Conservation (phyloP, 2,797 vertebrate genomes). For the Meriones psammophilus region DNA sequence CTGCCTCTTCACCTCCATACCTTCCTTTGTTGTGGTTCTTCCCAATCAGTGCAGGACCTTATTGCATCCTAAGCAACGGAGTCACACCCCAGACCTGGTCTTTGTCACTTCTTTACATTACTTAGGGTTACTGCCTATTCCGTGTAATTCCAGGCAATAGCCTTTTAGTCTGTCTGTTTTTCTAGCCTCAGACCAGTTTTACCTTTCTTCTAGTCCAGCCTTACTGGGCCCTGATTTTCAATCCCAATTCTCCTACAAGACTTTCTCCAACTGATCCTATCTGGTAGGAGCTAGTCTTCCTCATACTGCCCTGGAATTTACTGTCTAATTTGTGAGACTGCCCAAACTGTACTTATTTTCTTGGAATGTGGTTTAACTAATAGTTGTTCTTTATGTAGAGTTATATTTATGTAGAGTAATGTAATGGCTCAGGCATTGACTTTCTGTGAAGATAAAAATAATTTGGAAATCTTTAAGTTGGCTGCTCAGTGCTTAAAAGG, state of each 20-base stretch:
- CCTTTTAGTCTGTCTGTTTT: slow-evolving; percentile 1
- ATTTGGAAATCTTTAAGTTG: slow-evolving; percentile 56
- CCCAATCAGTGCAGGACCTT: too few relatives aligned
- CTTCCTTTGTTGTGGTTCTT: background rate
- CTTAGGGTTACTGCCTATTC: background rate
- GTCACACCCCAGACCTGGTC: background rate
- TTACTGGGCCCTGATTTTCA: background rate
- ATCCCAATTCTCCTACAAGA: background rate
- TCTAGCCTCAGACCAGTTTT: background rate
- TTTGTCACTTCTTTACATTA: background rate
- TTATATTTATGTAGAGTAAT: background rate
- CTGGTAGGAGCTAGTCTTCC: background rate
- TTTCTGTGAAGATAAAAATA: slow-evolving; percentile 38
- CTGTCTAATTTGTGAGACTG: slow-evolving; percentile 31
- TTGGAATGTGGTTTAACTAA: slow-evolving; percentile 48
- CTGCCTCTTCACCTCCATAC: background rate
- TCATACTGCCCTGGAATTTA: background rate
- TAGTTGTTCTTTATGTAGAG: slow-evolving; percentile 27
- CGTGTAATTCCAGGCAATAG: background rate
- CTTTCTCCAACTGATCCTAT: background rate
- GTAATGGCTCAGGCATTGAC: slow-evolving; percentile 8
- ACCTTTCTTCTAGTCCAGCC: background rate
- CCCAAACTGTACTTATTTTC: slow-evolving; percentile 16
- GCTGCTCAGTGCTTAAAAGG: slow-evolving; percentile 42
- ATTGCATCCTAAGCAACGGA: background rate